Evolutionary conservation across 1,140 invertebrate species (phyloP).

Genomic region (Atopsyche davidsoni): DNA sequence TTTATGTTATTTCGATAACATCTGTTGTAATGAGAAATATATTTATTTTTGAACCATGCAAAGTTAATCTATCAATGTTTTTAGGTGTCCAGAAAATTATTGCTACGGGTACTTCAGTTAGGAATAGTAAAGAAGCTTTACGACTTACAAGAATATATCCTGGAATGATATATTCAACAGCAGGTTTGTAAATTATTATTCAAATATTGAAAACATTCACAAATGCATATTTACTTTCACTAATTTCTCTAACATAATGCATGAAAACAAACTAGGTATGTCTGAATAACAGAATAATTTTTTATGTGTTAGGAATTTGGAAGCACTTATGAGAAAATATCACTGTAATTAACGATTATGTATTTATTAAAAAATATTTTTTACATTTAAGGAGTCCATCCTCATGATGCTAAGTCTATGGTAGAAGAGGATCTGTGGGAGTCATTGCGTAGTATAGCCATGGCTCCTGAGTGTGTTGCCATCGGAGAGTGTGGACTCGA

Average conservation of each 20-base stretch:
- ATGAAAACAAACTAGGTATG: too few species aligned
- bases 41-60: too few species aligned
- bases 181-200: slow-evolving; percentile 54
- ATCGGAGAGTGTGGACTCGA: slow-evolving; percentile 92
- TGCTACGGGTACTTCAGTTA: slow-evolving; percentile 84
- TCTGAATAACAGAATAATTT: too few species aligned
- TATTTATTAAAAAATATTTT: too few species aligned
- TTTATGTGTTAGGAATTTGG: too few species aligned
- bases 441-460: slow-evolving; percentile 65
- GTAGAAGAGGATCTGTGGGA: slow-evolving; percentile 66
- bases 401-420: slow-evolving; percentile 93
- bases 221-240: neutral
- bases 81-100: slow-evolving; percentile 90
- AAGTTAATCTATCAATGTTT: too few species aligned
- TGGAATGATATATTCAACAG: slow-evolving; percentile 85
- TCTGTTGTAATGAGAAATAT: too few species aligned
- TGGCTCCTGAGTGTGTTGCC: slow-evolving; percentile 85
- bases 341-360: slow-evolving; percentile 13
- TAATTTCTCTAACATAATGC: too few species aligned
- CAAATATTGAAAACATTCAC: slow-evolving; percentile 2
- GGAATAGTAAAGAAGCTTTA: slow-evolving; percentile 84
- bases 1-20: neutral
- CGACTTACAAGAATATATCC: slow-evolving; percentile 83
- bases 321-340: too few species aligned
- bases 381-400: slow-evolving; percentile 81